Evolutionary conservation across 1,140 invertebrate species (phyloP), one percentile per base, ranked within the genome.

Genomic region (Tenebrio molitor): DNA sequence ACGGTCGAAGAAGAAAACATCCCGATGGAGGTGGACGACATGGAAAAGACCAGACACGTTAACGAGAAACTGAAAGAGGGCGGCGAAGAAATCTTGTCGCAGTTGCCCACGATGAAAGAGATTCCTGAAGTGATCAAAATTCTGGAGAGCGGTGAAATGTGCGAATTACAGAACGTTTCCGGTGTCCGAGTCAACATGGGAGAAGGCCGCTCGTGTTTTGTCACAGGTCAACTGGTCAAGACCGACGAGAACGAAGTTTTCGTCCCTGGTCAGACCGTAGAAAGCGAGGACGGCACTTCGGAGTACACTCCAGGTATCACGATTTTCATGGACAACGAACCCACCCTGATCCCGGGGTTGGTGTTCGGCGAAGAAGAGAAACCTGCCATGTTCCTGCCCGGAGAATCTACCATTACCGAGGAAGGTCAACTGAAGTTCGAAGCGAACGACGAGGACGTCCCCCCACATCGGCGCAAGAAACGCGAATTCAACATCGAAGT

Each of bases 241-340:
- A 90, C 89, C 1, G 88, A 90, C 23, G 85, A 85, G 68, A 90
- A 90, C 10, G 84, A 87, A 50, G 80, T 90, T 19, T 92, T 93
- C 79, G 86, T 92, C 2, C 90, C 91, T 1, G 91, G 92, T 15
- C 90, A 92, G 81, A 91, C 91, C 6, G 81, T 92, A n/a, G 83
- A 88, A 73, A 90, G 88, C 1, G 88, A 89, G 16, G 82, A 86
- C 44, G 91, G 90, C 14, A 84, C 14, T 10, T 68, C 85, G 29
- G 82, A 87, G 66, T 94, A 93, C 81, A 88, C 91, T 50, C 91
- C 92, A 10, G 92, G 92, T 1, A 86, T 92, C 36, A 92, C 89
- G 33, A 85, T 93, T 14, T 86, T 88, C 72, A 89, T 89, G 1
- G 88, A 90, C 7, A 83, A 88, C 39, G 90, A 90, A 10, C 88